phyloP scores from a whole-genome alignment of 1,140 invertebrate genomes.

The Chymomyza costata region DNA sequence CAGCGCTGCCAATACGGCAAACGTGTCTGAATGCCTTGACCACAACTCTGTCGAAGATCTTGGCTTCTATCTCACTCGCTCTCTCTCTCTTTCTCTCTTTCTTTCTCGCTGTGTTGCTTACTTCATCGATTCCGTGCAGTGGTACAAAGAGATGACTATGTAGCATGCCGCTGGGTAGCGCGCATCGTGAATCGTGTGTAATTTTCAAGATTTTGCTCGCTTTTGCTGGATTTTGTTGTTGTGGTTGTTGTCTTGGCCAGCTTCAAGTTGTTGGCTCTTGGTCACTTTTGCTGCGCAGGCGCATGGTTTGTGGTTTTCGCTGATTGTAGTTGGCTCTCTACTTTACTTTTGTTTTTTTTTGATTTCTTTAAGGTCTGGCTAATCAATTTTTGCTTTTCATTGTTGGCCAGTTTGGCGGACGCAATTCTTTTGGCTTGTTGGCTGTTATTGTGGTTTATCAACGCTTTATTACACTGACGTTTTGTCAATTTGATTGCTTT shows the following conservation, averaged over 20 bases:
- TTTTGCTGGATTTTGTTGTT: constrained; percentile 3
- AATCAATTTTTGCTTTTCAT: constrained; percentile 56
- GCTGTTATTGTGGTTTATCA: constrained; percentile 69
- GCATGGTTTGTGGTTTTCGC: constrained; percentile 36
- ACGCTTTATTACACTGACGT: constrained; percentile 72
- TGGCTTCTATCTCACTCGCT: no score
- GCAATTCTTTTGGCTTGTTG: constrained; percentile 14
- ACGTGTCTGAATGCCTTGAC: constrained; percentile 63
- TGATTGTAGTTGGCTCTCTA: constrained; percentile 22
- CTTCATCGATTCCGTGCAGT: neutral
- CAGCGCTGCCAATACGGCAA: constrained; percentile 57
- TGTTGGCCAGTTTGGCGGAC: no score
- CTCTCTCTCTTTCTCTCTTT: neutral
- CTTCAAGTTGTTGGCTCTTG: constrained; percentile 16
- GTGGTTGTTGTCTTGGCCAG: neutral
- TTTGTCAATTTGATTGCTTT: constrained; percentile 74
- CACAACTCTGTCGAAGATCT: constrained; percentile 4
- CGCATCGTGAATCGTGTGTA: constrained; percentile 60
- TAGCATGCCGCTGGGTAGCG: constrained; percentile 2
- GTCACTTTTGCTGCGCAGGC: constrained; percentile 34
- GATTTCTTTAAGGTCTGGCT: constrained; percentile 22
- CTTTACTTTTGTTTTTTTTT: neutral
- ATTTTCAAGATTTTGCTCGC: constrained; percentile 33
- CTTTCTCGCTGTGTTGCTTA: neutral
- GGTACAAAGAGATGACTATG: neutral